Base-by-base conservation (phyloP, 2,888 invertebrate species). In the Nomada ferruginata region DNA sequence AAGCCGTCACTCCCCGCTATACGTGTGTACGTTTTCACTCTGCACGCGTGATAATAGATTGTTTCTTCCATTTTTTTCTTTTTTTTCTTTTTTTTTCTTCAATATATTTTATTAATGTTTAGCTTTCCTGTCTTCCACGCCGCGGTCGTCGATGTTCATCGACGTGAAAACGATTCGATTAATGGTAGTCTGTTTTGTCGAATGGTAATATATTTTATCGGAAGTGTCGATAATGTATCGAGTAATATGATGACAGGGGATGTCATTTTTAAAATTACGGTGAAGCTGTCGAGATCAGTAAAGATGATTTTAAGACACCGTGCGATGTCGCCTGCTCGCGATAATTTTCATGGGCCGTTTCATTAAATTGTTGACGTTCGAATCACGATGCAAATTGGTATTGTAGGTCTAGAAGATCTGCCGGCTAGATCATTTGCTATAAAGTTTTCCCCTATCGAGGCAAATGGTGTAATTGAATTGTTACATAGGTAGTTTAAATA, bases 31-130 rank as follows among this genome's bases (percentile, higher is more conserved):
- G 59, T 66, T 57, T 69, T 50, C 50, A 36, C 72, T 50, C 65
- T 64, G 59, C 44, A 50, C 69, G 64, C 64, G 59, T 63, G 64
- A 79, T 78, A 78, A 70, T 78, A 70, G 50, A 23, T 69, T 36
- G 53, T 26, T 26, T 52, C 61, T 36, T 36, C 36, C 7, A 36
- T 11, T 70, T 20, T 47, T 29, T 60, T 50, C 15, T 71, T 53
- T 57, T 26, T 26, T 2, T 26, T 0, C 2, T 26, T 26, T 75
- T 68, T 26, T 26, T 75, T 68, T 50, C 55, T 69, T 78, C 78
- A 63, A 69, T 60, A 69, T 77, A 75, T 60, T 70, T 52, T 70
- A 20, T 5, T 69, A 20, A 60, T 55, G 23, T 50, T 36, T 57
- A 13, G 57, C 13, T 57, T 11, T 36, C 18, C 26, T 60, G 15